Base-by-base conservation (phyloP, 2,113 vertebrate genomes). In the Stigmatopora argus region DNA sequence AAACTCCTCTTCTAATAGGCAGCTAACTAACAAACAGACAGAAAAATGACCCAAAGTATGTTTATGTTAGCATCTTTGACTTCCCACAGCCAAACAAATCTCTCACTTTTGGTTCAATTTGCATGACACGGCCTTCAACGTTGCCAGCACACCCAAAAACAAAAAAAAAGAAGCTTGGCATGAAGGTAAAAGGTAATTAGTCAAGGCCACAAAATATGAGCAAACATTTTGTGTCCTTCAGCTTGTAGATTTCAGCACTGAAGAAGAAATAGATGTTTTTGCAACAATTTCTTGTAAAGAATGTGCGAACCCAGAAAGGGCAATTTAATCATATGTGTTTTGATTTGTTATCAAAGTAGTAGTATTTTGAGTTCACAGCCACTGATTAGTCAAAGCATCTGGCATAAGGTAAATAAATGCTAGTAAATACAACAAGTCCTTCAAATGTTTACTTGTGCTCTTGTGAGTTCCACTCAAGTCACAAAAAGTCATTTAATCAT, bases 341-440 rank as follows among this genome's bases (percentile, higher is more conserved):
- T 41, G 2, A 41, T 41, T 41, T 41, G 7, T 41, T 41, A 41
- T 41, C 38, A 4, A 41, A 41, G 38, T 41, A 5, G 38, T 3
- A 41, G 2, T 41, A 41, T 41, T 41, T 67, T 57, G 48, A 69
- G 58, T 74, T 65, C 44, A 31, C 26, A n/a, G 5, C 48, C 51
- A 65, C 21, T 58, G 76, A 75, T 77, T 77, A 31, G 49, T 72
- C 57, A 5, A 75, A 51, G 66, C 72, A 48, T 74, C 67, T 45
- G 18, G 66, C 69, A 66, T 71, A 15, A 60, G 56, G 76, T 47
- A 62, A 57, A 78, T 61, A 53, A 79, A 61, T 31, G 3, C 23
- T n/a, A 62, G 62, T 59, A 55, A 71, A 66, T 51, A 57, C 41
- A 73, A 67, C 13, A 31, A 71, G 65, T 71, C 62, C 10, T 48